Conservation (phyloP, 1,140 invertebrate species). For the Rhizoglyphus robini region DNA sequence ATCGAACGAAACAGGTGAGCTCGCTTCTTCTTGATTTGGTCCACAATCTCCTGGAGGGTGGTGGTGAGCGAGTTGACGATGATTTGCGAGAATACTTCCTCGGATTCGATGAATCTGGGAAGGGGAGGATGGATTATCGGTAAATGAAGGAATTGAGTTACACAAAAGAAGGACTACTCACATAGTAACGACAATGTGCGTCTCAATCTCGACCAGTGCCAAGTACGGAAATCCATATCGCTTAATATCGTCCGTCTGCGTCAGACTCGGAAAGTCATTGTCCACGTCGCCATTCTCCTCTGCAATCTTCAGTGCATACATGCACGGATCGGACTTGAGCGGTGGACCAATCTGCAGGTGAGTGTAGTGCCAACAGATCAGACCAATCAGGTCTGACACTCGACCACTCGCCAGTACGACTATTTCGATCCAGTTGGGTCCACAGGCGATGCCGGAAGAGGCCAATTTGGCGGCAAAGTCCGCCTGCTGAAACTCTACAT, state of each 20-base stretch:
- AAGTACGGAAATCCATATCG: constrained; percentile 84
- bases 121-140: not conserved
- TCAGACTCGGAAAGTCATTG: constrained; percentile 77
- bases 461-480: not conserved
- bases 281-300: constrained; percentile 96
- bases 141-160: constrained; percentile 7
- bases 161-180: constrained; percentile 25
- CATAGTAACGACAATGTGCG: constrained; percentile 30
- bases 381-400: constrained; percentile 80
- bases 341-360: constrained; percentile 37
- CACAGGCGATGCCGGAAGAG: constrained; percentile 61
- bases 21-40: constrained; percentile 34
- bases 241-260: constrained; percentile 65
- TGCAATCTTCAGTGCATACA: constrained; percentile 76
- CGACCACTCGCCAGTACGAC: constrained; percentile 64
- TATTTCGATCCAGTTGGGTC: constrained; percentile 68
- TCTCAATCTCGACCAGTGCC: constrained; percentile 56
- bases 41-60: constrained; percentile 34
- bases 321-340: constrained; percentile 36
- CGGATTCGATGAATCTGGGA: constrained; percentile 26
- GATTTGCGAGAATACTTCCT: constrained; percentile 37
- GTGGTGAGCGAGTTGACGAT: constrained; percentile 32
- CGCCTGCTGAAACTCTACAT: not conserved
- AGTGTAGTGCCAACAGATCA: constrained; percentile 61
- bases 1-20: constrained; percentile 11